A percentile compares a stretch with the other conserved stretches of the same genome.
Evolutionary conservation across 2,797 vertebrate genomes (phyloP).

Genomic region (Coregonus sp.): DNA sequence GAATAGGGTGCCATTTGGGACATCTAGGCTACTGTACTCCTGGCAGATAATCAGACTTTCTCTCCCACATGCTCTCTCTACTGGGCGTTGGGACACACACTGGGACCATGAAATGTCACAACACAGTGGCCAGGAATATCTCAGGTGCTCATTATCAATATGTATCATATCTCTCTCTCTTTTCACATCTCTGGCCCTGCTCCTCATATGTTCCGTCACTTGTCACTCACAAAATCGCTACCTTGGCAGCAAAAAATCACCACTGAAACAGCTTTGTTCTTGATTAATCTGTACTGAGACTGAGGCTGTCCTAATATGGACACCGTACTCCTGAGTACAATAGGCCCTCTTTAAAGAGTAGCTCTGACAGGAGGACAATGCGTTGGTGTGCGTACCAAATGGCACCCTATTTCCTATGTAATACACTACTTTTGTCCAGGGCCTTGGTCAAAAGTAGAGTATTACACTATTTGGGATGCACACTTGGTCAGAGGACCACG

Average conservation of each 20-base stretch:
- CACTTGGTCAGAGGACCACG: background rate
- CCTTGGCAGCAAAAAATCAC: background rate
- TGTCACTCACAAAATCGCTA: background rate
- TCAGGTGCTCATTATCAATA: slow-evolving; percentile 20
- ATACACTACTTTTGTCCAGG: no score
- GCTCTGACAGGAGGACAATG: no score
- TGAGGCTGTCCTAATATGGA: no score
- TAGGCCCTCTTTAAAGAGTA: no score
- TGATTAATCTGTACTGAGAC: background rate
- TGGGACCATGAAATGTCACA: slow-evolving; percentile 72
- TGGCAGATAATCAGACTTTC: slow-evolving; percentile 57
- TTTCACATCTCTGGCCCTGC: background rate
- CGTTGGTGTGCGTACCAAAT: no score
- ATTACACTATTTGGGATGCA: no score
- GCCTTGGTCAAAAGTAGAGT: no score
- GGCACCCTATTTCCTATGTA: no score
- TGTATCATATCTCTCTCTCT: background rate
- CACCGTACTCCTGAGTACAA: background rate
- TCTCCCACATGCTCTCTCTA: slow-evolving; percentile 58
- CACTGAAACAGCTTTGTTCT: background rate
- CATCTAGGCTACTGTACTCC: background rate
- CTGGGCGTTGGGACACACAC: slow-evolving; percentile 65
- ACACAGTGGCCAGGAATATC: slow-evolving; percentile 43
- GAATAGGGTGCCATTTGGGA: background rate
- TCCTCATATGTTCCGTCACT: background rate